A percentile compares a stretch with the other conserved stretches of the same genome.
Evolutionary conservation across 2,797 vertebrate genomes (phyloP).

Genomic region (Hozukius guyotensis): DNA sequence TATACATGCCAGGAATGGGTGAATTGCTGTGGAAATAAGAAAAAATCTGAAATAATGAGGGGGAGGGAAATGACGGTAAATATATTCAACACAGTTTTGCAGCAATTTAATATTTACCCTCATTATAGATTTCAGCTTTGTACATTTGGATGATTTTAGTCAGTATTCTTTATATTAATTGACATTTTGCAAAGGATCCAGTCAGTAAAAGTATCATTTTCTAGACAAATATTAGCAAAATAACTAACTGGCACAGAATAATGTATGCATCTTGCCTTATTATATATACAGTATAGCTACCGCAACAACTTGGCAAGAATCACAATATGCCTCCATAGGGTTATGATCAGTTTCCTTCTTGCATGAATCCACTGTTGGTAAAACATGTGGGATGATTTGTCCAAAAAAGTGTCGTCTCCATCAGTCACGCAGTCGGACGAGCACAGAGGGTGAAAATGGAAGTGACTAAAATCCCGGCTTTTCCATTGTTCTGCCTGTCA

Average conservation of each 20-base stretch:
- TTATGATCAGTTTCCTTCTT: neutral
- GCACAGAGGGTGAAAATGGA: conserved; percentile 30
- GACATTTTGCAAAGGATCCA: neutral
- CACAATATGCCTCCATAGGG: neutral
- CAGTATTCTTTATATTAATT: neutral
- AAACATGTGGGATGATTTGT: conserved; percentile 22
- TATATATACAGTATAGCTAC: neutral
- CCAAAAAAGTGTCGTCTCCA: conserved; percentile 32
- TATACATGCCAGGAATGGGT: neutral
- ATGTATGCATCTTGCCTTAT: neutral
- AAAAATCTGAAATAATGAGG: conserved; percentile 16
- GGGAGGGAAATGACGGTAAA: neutral
- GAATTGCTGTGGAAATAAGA: conserved; percentile 1
- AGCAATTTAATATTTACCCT: neutral
- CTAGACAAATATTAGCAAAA: neutral
- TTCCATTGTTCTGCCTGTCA: conserved; percentile 48
- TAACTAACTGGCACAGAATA: neutral
- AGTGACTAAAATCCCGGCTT: conserved; percentile 29
- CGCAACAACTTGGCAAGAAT: neutral
- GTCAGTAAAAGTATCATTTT: neutral
- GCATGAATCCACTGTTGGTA: neutral
- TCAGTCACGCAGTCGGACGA: conserved; percentile 40
- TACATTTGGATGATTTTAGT: neutral
- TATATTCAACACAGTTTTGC: neutral
- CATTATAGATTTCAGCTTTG: neutral